Conservation (phyloP, 2,113 vertebrate species). For the Lampris incognitus region DNA sequence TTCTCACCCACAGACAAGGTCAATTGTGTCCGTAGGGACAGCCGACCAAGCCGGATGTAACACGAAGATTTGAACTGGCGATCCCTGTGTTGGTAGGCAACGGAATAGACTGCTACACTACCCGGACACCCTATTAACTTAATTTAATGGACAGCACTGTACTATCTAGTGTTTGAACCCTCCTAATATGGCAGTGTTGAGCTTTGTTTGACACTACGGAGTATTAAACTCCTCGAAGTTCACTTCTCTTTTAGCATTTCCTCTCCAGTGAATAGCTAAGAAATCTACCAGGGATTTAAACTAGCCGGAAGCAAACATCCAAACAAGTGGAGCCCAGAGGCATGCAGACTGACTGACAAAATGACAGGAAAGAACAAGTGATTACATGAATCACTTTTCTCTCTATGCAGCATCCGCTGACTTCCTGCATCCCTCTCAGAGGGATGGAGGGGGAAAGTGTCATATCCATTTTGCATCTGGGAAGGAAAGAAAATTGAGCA, state of each 20-base stretch:
- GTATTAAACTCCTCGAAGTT: conserved; percentile 19
- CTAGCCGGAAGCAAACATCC: conserved; percentile 11
- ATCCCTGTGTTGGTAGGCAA: too few relatives aligned
- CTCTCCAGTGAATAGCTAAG: not conserved
- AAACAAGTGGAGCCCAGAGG: conserved; percentile 13
- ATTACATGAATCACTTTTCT: conserved; percentile 47
- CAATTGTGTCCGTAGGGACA: too few relatives aligned
- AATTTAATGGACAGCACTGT: conserved; percentile 4
- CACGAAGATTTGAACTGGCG: too few relatives aligned
- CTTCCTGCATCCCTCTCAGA: conserved; percentile 28
- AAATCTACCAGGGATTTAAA: conserved; percentile 8
- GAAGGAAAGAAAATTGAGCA: conserved; percentile 21
- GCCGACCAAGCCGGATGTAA: too few relatives aligned
- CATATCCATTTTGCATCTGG: conserved; percentile 33
- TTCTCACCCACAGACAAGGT: too few relatives aligned
- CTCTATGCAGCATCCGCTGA: conserved; percentile 7
- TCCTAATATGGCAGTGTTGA: conserved; percentile 33
- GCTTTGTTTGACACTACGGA: conserved; percentile 23
- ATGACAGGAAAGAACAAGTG: conserved; percentile 22
- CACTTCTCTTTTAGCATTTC: not conserved
- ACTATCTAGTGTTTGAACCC: conserved; percentile 9
- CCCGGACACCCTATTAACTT: conserved; percentile 4
- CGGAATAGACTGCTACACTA: too few relatives aligned
- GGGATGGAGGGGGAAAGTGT: conserved; percentile 39
- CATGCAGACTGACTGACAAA: conserved; percentile 33